Evolutionary conservation across 1,140 invertebrate species (phyloP).

Genomic region (Stenopsyche tienmushanensis): DNA sequence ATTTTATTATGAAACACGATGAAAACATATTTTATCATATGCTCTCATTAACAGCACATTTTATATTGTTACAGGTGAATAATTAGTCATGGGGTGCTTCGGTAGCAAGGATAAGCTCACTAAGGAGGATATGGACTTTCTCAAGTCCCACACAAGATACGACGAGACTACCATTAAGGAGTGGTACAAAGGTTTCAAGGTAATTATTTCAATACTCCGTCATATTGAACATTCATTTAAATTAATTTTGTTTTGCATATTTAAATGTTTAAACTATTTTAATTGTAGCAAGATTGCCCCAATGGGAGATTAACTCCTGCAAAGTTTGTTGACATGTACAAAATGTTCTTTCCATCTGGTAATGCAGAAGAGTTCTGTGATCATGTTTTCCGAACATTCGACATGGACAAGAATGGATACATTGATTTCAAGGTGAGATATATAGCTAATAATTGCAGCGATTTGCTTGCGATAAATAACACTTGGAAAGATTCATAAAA

Average conservation of each 20-base stretch:
- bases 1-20: too few species aligned
- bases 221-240: slow-evolving; percentile 8
- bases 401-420: slow-evolving; percentile 98
- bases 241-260: slow-evolving; percentile 6
- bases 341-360: slow-evolving; percentile 98
- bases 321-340: slow-evolving; percentile 99
- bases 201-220: too few species aligned
- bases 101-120: slow-evolving; percentile 92
- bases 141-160: slow-evolving; percentile 92
- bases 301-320: slow-evolving; percentile 94
- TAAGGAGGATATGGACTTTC: slow-evolving; percentile 96
- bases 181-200: slow-evolving; percentile 98
- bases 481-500: too few species aligned
- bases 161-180: slow-evolving; percentile 97
- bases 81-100: slow-evolving; percentile 81
- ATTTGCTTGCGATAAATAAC: too few species aligned
- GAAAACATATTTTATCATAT: too few species aligned
- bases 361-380: slow-evolving; percentile 99
- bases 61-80: neutral
- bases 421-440: slow-evolving; percentile 88
- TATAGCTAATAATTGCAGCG: too few species aligned
- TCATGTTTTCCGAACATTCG: slow-evolving; percentile 98
- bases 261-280: slow-evolving; percentile 27
- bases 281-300: slow-evolving; percentile 97
- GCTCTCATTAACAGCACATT: too few species aligned